Percentiles rank a stretch among this genome's conserved stretches.
These are phyloP conservation scores for Nestor notabilis DNA, from an alignment of 2,113 vertebrate species.

Conservation along the genomic window DNA sequence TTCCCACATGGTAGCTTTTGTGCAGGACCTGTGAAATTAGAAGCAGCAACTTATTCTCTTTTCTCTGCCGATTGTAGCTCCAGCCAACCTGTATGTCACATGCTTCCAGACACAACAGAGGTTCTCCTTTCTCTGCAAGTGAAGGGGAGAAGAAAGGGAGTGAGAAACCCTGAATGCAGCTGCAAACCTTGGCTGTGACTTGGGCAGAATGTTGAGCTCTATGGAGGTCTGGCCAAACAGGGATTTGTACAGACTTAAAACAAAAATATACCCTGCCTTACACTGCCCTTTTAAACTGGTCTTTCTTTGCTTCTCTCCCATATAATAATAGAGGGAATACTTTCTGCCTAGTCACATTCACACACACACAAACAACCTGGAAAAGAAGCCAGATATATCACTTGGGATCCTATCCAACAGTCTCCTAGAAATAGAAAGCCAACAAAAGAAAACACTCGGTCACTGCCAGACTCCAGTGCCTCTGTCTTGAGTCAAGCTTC, in stretches of 20 bases:
- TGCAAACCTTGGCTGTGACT: constrained; percentile 9
- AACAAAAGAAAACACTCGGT: constrained; percentile 45
- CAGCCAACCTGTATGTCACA: not conserved
- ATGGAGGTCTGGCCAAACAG: not conserved
- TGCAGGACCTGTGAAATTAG: not conserved
- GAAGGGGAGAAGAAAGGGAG: not conserved
- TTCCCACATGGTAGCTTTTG: not conserved
- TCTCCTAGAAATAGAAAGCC: constrained; percentile 58
- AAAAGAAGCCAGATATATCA: constrained; percentile 49
- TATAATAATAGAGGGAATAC: constrained; percentile 15
- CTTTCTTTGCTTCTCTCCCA: not conserved
- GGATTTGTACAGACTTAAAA: not conserved
- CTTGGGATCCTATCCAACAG: constrained; percentile 27
- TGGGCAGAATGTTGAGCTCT: not conserved
- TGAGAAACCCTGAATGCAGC: not conserved
- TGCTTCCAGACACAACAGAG: not conserved
- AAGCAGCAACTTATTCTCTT: not conserved
- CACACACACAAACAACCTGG: not conserved
- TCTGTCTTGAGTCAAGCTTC: constrained; percentile 1
- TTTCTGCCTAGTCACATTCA: constrained; percentile 46
- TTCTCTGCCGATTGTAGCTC: not conserved
- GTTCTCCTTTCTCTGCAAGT: not conserved
- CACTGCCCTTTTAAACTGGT: not conserved
- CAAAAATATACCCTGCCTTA: not conserved
- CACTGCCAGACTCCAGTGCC: not conserved